Conservation (phyloP, 2,888 invertebrate genomes). For the Diarsia dahlii region DNA sequence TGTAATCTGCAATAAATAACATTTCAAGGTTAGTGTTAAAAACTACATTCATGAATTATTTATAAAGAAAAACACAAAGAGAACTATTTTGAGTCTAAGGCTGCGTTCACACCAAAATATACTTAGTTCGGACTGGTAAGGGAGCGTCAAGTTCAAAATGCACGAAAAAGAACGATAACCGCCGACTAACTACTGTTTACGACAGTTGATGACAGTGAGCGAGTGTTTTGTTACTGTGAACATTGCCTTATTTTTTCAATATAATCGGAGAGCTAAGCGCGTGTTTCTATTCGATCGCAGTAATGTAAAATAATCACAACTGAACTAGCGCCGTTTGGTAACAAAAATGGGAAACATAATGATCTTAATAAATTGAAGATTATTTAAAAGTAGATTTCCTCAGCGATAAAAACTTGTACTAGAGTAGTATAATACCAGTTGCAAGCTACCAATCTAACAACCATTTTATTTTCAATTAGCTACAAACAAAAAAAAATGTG, state of each 20-base stretch:
- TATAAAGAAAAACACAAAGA: not conserved
- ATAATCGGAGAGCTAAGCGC: not conserved
- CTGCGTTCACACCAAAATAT: not conserved
- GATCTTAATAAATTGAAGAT: not conserved
- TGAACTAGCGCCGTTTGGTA: not conserved
- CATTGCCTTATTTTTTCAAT: not conserved
- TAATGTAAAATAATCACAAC: not conserved
- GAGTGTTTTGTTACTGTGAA: not conserved
- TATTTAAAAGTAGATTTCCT: not conserved
- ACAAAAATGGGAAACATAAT: not conserved
- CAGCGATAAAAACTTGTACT: not conserved
- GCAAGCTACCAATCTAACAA: not conserved
- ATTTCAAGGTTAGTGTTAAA: conserved; percentile 60
- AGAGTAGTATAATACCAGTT: not conserved
- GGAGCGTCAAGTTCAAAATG: not conserved
- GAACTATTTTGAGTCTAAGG: not conserved
- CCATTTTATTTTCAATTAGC: not conserved
- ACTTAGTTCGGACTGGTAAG: not conserved
- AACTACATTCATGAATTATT: conserved; percentile 22
- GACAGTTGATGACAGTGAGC: not conserved
- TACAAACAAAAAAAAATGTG: not conserved
- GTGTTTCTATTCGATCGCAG: not conserved
- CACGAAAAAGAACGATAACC: not conserved
- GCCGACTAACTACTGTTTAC: not conserved
- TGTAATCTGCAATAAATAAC: conserved; percentile 86